phyloP scores from a whole-genome alignment of 2,888 invertebrate species.

The Seira ritae region DNA sequence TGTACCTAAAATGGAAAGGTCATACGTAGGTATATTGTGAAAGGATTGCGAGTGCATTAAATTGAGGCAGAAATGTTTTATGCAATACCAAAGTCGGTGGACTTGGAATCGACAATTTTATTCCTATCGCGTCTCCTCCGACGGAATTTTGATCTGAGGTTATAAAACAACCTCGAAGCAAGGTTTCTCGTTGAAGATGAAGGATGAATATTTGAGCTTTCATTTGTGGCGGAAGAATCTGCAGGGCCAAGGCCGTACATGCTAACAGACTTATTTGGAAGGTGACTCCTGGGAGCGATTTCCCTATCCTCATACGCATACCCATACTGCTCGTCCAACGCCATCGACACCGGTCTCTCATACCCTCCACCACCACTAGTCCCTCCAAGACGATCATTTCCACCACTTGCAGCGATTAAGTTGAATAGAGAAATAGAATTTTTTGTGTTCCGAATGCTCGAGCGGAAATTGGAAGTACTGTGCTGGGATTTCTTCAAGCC shows the following conservation, averaged over 20 bases:
- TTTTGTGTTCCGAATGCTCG: constrained; percentile 54
- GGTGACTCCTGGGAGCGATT: constrained; percentile 41
- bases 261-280: constrained; percentile 66
- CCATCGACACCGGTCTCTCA: constrained; percentile 62
- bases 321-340: constrained; percentile 52
- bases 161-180: constrained; percentile 67
- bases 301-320: constrained; percentile 54
- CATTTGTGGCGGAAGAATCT: constrained; percentile 6
- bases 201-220: constrained; percentile 46
- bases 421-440: constrained; percentile 71
- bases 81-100: constrained; percentile 66
- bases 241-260: constrained; percentile 65
- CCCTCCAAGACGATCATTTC: constrained; percentile 19
- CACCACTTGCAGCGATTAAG: constrained; percentile 54
- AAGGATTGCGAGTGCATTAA: background rate
- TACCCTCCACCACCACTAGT: background rate
- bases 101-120: constrained; percentile 69
- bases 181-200: constrained; percentile 58
- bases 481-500: constrained; percentile 33
- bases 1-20: constrained; percentile 45
- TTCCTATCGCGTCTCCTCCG: constrained; percentile 64
- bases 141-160: constrained; percentile 69
- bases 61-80: background rate
- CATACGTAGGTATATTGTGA: too few species aligned
- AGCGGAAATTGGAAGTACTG: constrained; percentile 33